A percentile compares a stretch with the other conserved stretches of the same genome.
phyloP scores from a whole-genome alignment of 2,888 invertebrate species.

The Xestia xanthographa region DNA sequence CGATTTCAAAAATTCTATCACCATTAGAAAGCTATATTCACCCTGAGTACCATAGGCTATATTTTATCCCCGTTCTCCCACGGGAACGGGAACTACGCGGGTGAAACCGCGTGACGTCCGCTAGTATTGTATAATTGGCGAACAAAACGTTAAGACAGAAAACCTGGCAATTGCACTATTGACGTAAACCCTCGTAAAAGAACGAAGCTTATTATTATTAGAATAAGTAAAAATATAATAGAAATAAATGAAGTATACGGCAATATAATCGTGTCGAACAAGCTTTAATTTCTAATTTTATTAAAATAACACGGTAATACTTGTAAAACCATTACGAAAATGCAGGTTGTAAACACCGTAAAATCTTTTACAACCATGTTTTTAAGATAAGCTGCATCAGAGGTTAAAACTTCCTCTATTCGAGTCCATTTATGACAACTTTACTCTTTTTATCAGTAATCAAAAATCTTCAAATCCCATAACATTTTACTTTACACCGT shows the following conservation, averaged over 20 bases:
- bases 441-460: conserved; percentile 1
- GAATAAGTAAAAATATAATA: neutral
- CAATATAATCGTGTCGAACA: neutral
- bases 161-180: neutral
- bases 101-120: too few species aligned
- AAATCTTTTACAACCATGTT: conserved; percentile 22
- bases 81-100: too few species aligned
- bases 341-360: neutral
- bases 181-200: neutral
- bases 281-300: neutral
- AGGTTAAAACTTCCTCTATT: conserved; percentile 11
- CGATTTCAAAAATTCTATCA: too few species aligned
- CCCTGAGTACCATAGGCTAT: too few species aligned
- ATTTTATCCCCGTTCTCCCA: too few species aligned
- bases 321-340: conserved; percentile 16
- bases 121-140: neutral
- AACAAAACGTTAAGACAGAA: neutral
- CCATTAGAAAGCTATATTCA: too few species aligned
- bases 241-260: neutral
- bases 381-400: conserved; percentile 12
- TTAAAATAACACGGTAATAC: neutral
- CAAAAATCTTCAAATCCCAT: conserved; percentile 25
- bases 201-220: neutral
- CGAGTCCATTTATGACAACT: conserved; percentile 1
- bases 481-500: conserved; percentile 2